Conservation (phyloP, 1,140 invertebrate genomes). For the Cydia fagiglandana region DNA sequence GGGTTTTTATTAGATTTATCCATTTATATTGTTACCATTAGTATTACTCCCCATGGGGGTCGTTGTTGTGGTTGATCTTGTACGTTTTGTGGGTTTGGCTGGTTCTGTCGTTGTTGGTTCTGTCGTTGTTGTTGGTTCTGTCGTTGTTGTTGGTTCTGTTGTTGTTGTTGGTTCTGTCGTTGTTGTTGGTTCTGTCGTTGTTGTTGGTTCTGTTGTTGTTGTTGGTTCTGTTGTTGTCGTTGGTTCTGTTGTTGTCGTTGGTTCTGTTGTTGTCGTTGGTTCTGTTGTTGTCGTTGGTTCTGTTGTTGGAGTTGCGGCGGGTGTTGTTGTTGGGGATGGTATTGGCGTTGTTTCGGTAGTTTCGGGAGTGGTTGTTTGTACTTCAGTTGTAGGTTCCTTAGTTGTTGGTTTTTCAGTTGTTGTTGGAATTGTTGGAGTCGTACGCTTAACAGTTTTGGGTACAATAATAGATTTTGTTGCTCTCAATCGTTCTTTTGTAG, state of each 20-base stretch:
- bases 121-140: slow-evolving; percentile 20
- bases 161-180: slow-evolving; percentile 20
- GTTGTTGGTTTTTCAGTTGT: slow-evolving; percentile 34
- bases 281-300: slow-evolving; percentile 33
- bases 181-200: not conserved
- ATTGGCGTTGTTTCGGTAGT: not conserved
- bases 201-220: slow-evolving; percentile 33
- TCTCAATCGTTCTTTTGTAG: slow-evolving; percentile 19
- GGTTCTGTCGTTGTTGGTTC: not conserved
- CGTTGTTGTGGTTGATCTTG: not conserved
- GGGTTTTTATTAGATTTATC: no score
- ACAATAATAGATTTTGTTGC: not conserved
- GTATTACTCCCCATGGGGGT: no score
- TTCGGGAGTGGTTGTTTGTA: slow-evolving; percentile 25
- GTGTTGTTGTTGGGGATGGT: slow-evolving; percentile 33
- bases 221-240: slow-evolving; percentile 24
- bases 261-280: slow-evolving; percentile 35
- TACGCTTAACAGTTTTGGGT: not conserved
- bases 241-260: slow-evolving; percentile 34
- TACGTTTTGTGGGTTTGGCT: no score
- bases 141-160: slow-evolving; percentile 33
- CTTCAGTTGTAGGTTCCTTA: slow-evolving; percentile 32
- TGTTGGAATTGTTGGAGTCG: no score
- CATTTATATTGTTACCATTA: no score
- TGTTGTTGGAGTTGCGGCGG: slow-evolving; percentile 31